Conservation (phyloP, 2,113 vertebrate species). For the Apodemus speciosus region DNA sequence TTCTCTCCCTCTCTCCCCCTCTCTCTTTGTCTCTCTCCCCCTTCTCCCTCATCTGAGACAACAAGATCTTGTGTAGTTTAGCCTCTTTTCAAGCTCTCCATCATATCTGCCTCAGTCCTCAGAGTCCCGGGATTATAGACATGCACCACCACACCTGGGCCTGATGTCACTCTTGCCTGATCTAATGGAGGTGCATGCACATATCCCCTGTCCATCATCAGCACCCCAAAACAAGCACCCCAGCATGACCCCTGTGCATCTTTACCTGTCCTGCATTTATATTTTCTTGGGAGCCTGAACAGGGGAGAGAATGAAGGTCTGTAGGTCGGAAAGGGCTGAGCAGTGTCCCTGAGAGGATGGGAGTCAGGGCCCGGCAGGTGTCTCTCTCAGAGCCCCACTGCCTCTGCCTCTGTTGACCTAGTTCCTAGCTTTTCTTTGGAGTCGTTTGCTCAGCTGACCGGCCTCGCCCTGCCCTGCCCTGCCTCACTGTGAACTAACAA, state of each 20-base stretch:
- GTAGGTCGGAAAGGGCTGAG: neutral
- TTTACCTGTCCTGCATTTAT: neutral
- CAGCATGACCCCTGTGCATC: neutral
- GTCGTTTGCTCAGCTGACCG: slow-evolving; percentile 66
- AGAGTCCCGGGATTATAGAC: neutral
- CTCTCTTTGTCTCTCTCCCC: neutral
- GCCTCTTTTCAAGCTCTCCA: neutral
- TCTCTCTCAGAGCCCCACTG: neutral
- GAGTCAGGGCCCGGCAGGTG: neutral
- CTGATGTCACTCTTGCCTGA: neutral
- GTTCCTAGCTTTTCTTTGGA: neutral
- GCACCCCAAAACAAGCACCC: neutral
- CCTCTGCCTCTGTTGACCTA: slow-evolving; percentile 57
- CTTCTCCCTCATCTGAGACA: neutral
- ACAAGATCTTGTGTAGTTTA: neutral
- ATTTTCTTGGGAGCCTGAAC: neutral
- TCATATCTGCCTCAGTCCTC: neutral
- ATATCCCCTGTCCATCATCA: neutral
- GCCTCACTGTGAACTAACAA: neutral
- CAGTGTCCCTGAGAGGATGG: neutral
- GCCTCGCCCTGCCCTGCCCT: neutral
- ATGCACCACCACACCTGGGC: neutral
- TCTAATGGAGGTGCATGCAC: rapidly evolving
- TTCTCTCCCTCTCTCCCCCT: neutral
- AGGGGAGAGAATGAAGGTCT: neutral